These are phyloP conservation scores for Carollia perspicillata DNA, from an alignment of 2,113 vertebrate species.

Conservation along the genomic window DNA sequence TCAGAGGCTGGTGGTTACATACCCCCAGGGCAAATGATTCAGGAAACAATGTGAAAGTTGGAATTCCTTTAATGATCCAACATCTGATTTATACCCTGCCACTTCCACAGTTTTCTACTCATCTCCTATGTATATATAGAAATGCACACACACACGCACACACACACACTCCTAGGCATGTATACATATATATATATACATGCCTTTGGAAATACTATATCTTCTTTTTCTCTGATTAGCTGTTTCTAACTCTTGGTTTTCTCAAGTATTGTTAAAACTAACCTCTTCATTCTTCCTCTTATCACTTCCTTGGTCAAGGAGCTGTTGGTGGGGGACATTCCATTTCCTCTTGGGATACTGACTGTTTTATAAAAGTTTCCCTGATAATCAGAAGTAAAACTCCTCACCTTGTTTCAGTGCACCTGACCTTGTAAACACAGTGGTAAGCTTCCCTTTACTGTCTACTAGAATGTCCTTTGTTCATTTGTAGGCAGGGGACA, in stretches of 20 bases:
- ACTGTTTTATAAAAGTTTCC: background rate
- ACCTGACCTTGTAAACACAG: background rate
- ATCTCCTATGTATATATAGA: background rate
- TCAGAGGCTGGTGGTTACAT: background rate
- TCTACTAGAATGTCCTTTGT: background rate
- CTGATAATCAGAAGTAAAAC: background rate
- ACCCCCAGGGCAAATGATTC: background rate
- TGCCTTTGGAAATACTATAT: background rate
- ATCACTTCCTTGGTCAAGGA: background rate
- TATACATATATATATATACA: background rate
- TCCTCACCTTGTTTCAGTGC: background rate
- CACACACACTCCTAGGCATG: background rate
- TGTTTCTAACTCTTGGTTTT: background rate
- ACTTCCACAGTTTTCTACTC: background rate
- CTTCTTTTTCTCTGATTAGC: background rate
- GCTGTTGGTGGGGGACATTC: accelerated
- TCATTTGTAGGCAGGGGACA: background rate
- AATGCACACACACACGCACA: background rate
- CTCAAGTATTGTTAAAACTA: background rate
- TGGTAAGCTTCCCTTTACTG: background rate
- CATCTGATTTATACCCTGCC: background rate
- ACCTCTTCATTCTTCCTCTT: background rate
- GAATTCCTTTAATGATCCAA: background rate
- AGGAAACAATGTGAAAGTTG: background rate
- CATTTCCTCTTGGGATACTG: background rate